Base-by-base conservation (phyloP, 2,797 vertebrate species). In the Sandelia bainsii region DNA sequence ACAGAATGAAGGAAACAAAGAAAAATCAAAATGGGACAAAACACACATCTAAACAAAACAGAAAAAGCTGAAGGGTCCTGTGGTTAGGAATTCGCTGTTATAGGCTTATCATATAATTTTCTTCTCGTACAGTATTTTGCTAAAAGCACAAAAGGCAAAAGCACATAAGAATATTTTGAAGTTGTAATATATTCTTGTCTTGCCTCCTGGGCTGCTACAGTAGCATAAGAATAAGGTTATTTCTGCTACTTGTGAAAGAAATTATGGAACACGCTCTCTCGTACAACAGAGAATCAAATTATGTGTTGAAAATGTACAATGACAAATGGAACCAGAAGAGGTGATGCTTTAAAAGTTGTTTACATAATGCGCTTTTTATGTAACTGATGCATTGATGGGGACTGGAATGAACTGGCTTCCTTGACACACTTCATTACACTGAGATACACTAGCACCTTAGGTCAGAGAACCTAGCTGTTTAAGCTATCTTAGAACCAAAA, bases 391-490 rank as follows among this genome's bases (percentile, higher is more conserved):
- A 81, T 68, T 79, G 74, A 57, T 51, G 61, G 48, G 83, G 70
- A 83, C 53, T 32, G 42, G 63, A 88, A 69, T 81, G 85, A 88
- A 86, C 75, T 77, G 78, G 66, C 68, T 76, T 64, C 50, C 60
- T 58, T 67, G 84, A 78, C 80, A 82, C 48, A 77, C 78, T 88
- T 89, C 69, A 83, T 83, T 85, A 87, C 73, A 72, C 77, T 40
- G 20, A 79, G 75, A 70, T 54, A 63, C 42, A 59, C 57, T 77
- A 52, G 79, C 70, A 48, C 79, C 81, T 52, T 4, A 62, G 83
- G 82, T 84, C 67, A 83, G 53, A 20, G 11, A 53, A 74, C 44
- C 73, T 75, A 77, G 56, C 68, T 79, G 82, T 84, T 86, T 75
- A 58, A 85, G 29, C 37, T 76, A 54, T 64, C 70, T 82, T 81